Evolutionary conservation across 2,797 vertebrate genomes (phyloP), one percentile per base, ranked within the genome.

Genomic region (Echeneis naucrates): DNA sequence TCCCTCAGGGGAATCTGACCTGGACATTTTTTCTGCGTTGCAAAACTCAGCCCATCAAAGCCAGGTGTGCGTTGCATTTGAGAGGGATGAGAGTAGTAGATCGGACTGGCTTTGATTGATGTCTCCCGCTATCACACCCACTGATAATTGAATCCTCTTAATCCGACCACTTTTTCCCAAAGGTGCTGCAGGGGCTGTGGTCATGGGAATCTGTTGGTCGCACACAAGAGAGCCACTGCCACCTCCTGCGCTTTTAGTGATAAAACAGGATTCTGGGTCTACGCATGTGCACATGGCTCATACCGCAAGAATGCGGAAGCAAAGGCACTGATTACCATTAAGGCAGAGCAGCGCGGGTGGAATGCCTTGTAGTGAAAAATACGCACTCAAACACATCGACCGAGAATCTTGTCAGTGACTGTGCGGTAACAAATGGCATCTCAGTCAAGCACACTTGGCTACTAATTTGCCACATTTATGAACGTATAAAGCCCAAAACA

Each of bases 141-240:
- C 72, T 75, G 80, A 79, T 83, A 82, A 80, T 84, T 73, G 81
- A 87, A 84, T 89, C 83, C 67, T 48, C 75, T 48, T 84, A 77
- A 87, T 88, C 72, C 79, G 45, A 56, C 62, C 75, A 75, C 84
- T 83, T 86, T n/a, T 78, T 53, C 71, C 71, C 65, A 70, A 77
- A 77, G 75, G 72, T 81, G 72, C 84, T 71, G 67, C 89, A 86
- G 86, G 87, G 86, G 86, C 81, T 76, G 69, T 53, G 78, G 72
- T 75, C 72, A 77, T 64, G 27, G 66, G 78, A 86, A 78, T 82
- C 64, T 72, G 47, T 72, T 52, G 75, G 72, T 60, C 65, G 60
- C 63, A 72, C 80, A 68, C 45, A 67, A 32, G 74, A 74, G 77
- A 74, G 68, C 33, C 45, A 8, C 24, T 14, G 69, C 56, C 69